A percentile compares a stretch with the other conserved stretches of the same genome.
Evolutionary conservation across 2,113 vertebrate genomes (phyloP).

Genomic region (Chaenogobius annularis): DNA sequence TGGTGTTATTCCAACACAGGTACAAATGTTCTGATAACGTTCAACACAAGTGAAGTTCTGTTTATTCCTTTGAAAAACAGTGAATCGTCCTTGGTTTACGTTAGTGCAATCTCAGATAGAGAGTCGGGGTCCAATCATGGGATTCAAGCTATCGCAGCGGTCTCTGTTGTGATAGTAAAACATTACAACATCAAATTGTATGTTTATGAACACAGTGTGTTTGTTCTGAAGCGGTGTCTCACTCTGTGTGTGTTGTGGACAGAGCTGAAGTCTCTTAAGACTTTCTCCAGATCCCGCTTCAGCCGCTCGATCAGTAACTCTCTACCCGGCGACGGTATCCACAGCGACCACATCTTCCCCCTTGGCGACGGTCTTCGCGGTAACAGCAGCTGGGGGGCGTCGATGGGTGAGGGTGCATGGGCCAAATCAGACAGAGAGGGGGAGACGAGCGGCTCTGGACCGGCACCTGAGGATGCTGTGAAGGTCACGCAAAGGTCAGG

Average conservation of each 20-base stretch:
- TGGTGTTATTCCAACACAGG: too few species aligned
- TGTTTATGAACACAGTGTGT: too few species aligned
- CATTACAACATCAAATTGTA: too few species aligned
- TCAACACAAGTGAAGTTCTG: too few species aligned
- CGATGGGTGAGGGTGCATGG: conserved; percentile 32
- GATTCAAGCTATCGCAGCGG: too few species aligned
- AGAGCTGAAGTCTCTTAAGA: conserved; percentile 87
- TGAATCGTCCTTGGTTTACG: too few species aligned
- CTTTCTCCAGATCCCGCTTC: conserved; percentile 83
- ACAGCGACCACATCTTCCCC: background rate
- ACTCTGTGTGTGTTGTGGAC: conserved; percentile 24
- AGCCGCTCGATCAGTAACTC: conserved; percentile 72
- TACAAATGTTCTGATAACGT: too few species aligned
- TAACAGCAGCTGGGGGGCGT: background rate
- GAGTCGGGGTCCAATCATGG: too few species aligned
- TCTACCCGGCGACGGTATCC: conserved; percentile 69
- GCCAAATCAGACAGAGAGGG: conserved; percentile 71
- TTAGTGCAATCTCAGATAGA: too few species aligned
- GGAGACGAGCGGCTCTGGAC: conserved; percentile 88
- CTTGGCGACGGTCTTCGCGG: background rate
- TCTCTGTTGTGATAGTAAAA: too few species aligned
- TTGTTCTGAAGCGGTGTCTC: too few species aligned
- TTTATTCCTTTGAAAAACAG: too few species aligned
- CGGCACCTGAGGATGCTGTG: conserved; percentile 78
- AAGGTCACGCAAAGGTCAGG: conserved; percentile 91